Evolutionary conservation across 2,888 invertebrate genomes (phyloP), one percentile per base, ranked within the genome.

Genomic region (Marasmarcha lunaedactyla): DNA sequence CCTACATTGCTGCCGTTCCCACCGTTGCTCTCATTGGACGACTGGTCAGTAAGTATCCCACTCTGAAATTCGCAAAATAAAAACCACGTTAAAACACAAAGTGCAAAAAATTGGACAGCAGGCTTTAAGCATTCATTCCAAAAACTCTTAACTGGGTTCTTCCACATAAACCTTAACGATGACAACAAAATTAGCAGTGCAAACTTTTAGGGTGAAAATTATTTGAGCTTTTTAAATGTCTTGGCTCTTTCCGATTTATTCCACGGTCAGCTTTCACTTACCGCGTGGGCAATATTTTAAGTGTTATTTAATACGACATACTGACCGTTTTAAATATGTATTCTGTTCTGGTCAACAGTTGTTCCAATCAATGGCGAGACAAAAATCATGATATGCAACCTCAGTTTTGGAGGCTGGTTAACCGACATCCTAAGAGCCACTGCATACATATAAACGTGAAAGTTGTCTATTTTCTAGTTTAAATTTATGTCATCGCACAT

Each of bases 1-100:
- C 85, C 86, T 0, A 81, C 69, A 35, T 83, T 74, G 12, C 87
- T 86, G 36, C 86, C 85, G 61, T 77, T 47, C 61, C 87, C 40
- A 83, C 74, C 55, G 84, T 85, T 43, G 85, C 88, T 68, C 37
- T 81, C 81, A 43, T 81, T 81, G 1, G 79, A 70, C 0, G 81
- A 60, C 48, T 81, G 79, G 42, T 81, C 81, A 41, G 73, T 70
- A 33, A 76, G 58, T 14, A 68, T 66, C 46, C 73, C 76, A 44
- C 69, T 73, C 83, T 83, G 76, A 34, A 34, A 34, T 7, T 30
- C 4, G 4, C 9, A n/a, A 30, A 20, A 20, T n/a, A 25, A 25
- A 25, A 25, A 25, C 25, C 25, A 6, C 9, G 25, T 25, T 25
- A 25, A 6, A n/a, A n/a, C n/a, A n/a, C n/a, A n/a, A n/a, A n/a